phyloP scores from a whole-genome alignment of 2,888 invertebrate species.

The Drosophila austrosaltans region DNA sequence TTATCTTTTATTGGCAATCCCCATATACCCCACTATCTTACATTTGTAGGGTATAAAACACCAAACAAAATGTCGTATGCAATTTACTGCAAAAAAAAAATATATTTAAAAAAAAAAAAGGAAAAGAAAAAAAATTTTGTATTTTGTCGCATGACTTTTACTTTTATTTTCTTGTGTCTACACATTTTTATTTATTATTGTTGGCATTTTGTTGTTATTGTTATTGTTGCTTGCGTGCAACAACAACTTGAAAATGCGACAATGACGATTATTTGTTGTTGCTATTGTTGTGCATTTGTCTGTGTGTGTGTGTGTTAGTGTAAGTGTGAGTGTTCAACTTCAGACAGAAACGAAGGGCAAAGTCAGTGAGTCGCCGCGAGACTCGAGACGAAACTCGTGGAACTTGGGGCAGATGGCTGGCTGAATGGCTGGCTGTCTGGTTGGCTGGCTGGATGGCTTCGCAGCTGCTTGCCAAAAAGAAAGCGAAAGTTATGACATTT shows the following conservation, averaged over 20 bases:
- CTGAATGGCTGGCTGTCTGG: conserved; percentile 34
- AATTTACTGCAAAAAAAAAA: conserved; percentile 63
- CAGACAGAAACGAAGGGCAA: conserved; percentile 26
- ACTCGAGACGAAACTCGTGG: conserved; percentile 42
- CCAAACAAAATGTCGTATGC: conserved; percentile 61
- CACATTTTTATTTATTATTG: conserved; percentile 46
- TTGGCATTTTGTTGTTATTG: conserved; percentile 28
- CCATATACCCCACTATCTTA: too few species aligned
- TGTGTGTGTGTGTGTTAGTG: neutral
- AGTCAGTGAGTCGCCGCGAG: conserved; percentile 8
- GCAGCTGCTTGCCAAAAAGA: conserved; percentile 44
- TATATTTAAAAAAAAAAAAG: neutral
- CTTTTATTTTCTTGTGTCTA: conserved; percentile 47
- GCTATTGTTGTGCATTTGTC: neutral
- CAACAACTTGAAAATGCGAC: conserved; percentile 57
- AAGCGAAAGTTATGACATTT: conserved; percentile 77
- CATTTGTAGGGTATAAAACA: conserved; percentile 2
- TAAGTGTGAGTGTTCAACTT: neutral
- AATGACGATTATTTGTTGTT: conserved; percentile 12
- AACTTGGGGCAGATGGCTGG: conserved; percentile 18
- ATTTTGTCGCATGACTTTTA: conserved; percentile 68
- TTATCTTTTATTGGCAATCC: too few species aligned
- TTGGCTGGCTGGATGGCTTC: conserved; percentile 46
- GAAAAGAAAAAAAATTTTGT: conserved; percentile 42
- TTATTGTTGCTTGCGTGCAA: conserved; percentile 65